Percentiles rank a stretch among this genome's conserved stretches.
Evolutionary conservation across 2,797 vertebrate genomes (phyloP).

Genomic region (Sebastiscus tertius): DNA sequence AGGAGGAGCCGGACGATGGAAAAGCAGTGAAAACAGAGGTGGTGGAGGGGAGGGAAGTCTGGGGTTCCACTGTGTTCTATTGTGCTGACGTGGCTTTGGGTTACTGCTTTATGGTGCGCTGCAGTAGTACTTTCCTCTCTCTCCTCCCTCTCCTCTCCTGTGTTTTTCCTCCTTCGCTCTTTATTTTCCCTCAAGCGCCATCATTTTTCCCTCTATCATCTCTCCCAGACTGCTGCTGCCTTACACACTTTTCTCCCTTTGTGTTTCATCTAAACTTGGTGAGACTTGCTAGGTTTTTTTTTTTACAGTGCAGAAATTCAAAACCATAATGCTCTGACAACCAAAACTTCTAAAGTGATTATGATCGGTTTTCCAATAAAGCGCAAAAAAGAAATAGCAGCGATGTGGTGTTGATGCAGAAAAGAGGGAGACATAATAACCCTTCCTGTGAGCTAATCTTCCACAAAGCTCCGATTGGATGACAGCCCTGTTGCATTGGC

Average conservation of each 20-base stretch:
- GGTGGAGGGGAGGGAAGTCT: constrained; percentile 54
- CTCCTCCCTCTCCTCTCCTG: constrained; percentile 51
- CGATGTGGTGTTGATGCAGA: constrained; percentile 22
- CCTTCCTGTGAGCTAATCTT: constrained; percentile 39
- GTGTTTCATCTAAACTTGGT: constrained; percentile 4
- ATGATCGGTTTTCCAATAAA: constrained; percentile 29
- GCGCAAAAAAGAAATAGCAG: not conserved
- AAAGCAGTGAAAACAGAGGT: constrained; percentile 57
- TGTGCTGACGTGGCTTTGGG: constrained; percentile 80
- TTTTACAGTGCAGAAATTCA: not conserved
- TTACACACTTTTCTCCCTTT: constrained; percentile 15
- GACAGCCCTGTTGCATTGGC: constrained; percentile 44
- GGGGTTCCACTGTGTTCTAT: constrained; percentile 69
- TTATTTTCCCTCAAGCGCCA: constrained; percentile 56
- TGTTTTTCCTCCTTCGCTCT: constrained; percentile 41
- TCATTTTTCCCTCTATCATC: constrained; percentile 59
- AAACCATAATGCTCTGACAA: constrained; percentile 26
- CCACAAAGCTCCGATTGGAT: constrained; percentile 56
- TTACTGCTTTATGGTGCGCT: constrained; percentile 51
- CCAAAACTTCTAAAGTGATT: constrained; percentile 4
- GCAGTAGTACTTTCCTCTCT: constrained; percentile 49
- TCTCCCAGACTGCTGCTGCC: constrained; percentile 36
- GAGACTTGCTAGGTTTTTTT: constrained; percentile 6
- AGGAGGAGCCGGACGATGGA: constrained; percentile 51
- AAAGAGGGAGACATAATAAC: constrained; percentile 41